A percentile compares a stretch with the other conserved stretches of the same genome.
phyloP scores from a whole-genome alignment of 2,888 invertebrate species.

The Chrysomela aeneicollis region DNA sequence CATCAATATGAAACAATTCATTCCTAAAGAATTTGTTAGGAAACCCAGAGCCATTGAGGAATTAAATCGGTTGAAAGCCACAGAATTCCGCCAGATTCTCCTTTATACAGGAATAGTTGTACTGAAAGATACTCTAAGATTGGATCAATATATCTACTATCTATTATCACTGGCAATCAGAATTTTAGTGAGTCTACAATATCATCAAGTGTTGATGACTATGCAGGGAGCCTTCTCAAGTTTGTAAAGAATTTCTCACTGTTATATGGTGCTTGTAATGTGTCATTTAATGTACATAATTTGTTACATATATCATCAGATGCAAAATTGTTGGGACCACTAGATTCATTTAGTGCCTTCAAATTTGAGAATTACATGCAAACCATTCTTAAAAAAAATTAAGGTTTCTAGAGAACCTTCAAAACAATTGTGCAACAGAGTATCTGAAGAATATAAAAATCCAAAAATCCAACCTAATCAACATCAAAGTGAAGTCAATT shows the following conservation, averaged over 20 bases:
- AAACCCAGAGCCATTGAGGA: background rate
- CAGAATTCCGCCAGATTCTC: slow-evolving; percentile 21
- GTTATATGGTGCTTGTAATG: slow-evolving; percentile 11
- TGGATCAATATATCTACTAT: no score
- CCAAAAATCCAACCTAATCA: no score
- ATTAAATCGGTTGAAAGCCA: background rate
- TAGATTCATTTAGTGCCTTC: no score
- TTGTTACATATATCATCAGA: slow-evolving; percentile 1
- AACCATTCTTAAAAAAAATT: slow-evolving; percentile 15
- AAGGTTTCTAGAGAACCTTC: slow-evolving; percentile 2
- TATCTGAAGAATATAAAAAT: slow-evolving; percentile 13
- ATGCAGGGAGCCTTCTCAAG: background rate
- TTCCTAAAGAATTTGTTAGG: no score
- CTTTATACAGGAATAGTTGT: slow-evolving; percentile 18
- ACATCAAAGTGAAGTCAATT: no score
- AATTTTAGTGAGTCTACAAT: no score
- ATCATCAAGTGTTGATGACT: no score
- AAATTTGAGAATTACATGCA: slow-evolving; percentile 19
- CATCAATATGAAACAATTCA: no score
- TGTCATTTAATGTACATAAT: slow-evolving; percentile 19
- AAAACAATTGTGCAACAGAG: slow-evolving; percentile 16
- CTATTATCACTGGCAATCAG: no score
- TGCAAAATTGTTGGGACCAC: background rate
- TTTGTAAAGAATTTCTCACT: slow-evolving; percentile 11
- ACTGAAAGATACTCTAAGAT: background rate